Conservation (phyloP, 2,888 invertebrate species). For the Protonemura montana region DNA sequence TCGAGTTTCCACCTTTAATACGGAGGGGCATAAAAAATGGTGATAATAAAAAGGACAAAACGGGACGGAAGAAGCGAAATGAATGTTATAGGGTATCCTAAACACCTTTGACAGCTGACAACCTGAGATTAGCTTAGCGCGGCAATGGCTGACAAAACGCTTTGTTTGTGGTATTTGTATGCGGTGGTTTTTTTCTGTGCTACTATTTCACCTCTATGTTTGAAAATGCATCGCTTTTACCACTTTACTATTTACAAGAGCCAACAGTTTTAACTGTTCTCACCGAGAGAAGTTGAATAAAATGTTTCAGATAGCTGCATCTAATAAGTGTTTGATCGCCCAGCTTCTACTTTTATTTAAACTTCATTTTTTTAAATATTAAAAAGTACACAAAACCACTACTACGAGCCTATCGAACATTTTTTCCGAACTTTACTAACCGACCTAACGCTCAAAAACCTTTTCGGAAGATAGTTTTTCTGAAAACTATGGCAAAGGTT, state of each 20-base stretch:
- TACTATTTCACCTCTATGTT: neutral
- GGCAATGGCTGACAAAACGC: neutral
- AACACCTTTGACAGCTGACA: constrained; percentile 41
- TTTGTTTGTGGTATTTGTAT: constrained; percentile 13
- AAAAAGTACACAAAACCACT: too few species aligned
- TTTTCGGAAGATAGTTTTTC: too few species aligned
- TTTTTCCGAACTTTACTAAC: too few species aligned
- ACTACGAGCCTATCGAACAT: too few species aligned
- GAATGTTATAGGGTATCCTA: constrained; percentile 24
- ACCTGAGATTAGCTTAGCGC: constrained; percentile 7
- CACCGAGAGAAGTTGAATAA: too few species aligned
- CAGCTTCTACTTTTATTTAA: too few species aligned
- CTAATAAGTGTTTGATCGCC: too few species aligned
- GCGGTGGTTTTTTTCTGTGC: neutral
- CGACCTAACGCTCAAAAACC: too few species aligned
- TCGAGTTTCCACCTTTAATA: constrained; percentile 1
- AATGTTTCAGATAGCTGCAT: too few species aligned
- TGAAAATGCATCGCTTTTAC: neutral
- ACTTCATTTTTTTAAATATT: too few species aligned
- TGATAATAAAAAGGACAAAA: constrained; percentile 35
- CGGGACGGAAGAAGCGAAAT: constrained; percentile 29
- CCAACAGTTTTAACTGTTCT: neutral
- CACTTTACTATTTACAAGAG: neutral
- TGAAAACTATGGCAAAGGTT: too few species aligned
- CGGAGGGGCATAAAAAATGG: constrained; percentile 22